Base-by-base conservation (phyloP, 2,888 invertebrate species). In the Rambutsinella grinnellia region DNA sequence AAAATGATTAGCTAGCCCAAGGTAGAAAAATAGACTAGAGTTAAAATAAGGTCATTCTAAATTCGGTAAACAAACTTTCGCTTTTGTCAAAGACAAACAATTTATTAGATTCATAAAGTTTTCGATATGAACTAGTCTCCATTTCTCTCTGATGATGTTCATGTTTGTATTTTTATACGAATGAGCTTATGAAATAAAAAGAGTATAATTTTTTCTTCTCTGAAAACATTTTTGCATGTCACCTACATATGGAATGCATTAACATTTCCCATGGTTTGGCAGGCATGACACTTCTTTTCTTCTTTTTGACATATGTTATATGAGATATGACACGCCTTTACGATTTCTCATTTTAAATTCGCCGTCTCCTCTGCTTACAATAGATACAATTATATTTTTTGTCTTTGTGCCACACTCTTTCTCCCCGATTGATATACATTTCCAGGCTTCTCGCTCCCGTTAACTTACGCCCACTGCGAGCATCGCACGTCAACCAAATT, bases 231-330 rank as follows among this genome's bases (percentile, higher is more conserved):
- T 36, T 15, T 66, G 47, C 24, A 60, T 66, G 66, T 72, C 66
- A 58, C 53, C 60, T 72, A 60, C 66, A 66, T 60, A 66, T 72
- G 72, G 66, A 54, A 72, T 72, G 46, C 72, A 72, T 72, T 72
- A 72, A 72, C 72, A 72, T 72, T 72, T 72, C 72, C 72, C 72
- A 72, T 72, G 72, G 60, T 72, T 72, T 72, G 72, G 72, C 72
- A 72, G 58, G 72, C 72, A 72, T 72, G 72, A 72, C 72, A 72
- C 66, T 72, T 72, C 72, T 66, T 72, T 72, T 72, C 72, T 71
- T 72, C 66, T 72, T 51, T 60, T 47, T 72, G 72, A 72, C 72
- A 72, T 66, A 66, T 53, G 72, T 66, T 72, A 72, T 72, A 72
- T 66, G 72, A 72, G 72, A 72, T 72, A 72, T 72, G 72, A 72